Evolutionary conservation across 2,888 invertebrate species (phyloP).

Genomic region (Lasioglossum calceatum): DNA sequence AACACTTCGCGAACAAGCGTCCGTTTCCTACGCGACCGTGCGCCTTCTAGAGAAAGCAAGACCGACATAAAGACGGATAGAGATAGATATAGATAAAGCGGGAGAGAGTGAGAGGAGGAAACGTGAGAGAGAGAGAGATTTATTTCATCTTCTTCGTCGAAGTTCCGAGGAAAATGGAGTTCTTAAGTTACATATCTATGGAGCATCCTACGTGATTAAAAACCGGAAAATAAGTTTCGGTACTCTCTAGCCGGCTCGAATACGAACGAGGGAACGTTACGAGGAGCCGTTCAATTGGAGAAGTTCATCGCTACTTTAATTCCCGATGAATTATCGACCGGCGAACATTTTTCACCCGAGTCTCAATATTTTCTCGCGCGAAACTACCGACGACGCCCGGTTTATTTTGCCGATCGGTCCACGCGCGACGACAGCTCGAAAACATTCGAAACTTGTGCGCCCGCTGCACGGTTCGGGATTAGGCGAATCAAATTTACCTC

Average conservation of each 20-base stretch:
- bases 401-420: not conserved
- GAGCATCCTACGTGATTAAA: conserved; percentile 55
- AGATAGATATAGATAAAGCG: not conserved
- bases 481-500: not conserved
- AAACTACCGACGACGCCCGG: conserved; percentile 20
- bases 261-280: conserved; percentile 33
- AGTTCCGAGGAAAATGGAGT: conserved; percentile 43
- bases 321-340: conserved; percentile 35
- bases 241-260: conserved; percentile 26
- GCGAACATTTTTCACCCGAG: conserved; percentile 32
- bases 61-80: not conserved
- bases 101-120: not conserved
- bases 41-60: not conserved
- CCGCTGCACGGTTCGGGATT: not conserved
- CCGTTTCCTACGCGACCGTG: conserved; percentile 11
- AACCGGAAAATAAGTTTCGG: conserved; percentile 57
- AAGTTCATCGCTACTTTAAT: conserved; percentile 44
- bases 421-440: not conserved
- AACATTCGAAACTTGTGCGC: not conserved
- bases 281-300: conserved; percentile 36
- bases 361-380: conserved; percentile 40
- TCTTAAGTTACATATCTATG: conserved; percentile 42
- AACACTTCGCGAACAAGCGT: conserved; percentile 22
- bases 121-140: conserved; percentile 22
- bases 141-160: conserved; percentile 36